A percentile compares a stretch with the other conserved stretches of the same genome.
Conservation (phyloP, 37 sponge, comb jelly and placozoan species). For the Geodia barretti region DNA sequence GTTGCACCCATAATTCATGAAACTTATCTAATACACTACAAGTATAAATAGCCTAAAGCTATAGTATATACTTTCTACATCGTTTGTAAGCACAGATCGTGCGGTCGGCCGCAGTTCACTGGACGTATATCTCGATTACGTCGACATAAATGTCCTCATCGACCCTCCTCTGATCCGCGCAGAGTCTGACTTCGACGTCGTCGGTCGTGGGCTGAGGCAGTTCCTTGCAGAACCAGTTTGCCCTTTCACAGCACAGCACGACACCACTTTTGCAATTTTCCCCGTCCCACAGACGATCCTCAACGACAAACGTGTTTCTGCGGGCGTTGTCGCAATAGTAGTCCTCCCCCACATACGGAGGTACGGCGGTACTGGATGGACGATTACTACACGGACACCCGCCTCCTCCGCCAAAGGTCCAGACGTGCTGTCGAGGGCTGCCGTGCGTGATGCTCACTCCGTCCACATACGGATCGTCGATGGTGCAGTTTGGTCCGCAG, state of each 20-base stretch:
- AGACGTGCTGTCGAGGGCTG: slow-evolving; percentile 35
- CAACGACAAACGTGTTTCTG: neutral
- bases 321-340: slow-evolving; percentile 50
- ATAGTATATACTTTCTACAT: no score
- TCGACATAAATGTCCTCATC: slow-evolving; percentile 51
- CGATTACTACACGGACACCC: slow-evolving; percentile 39
- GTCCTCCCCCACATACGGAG: slow-evolving; percentile 18
- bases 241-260: slow-evolving; percentile 18
- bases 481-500: neutral
- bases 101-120: no score
- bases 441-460: slow-evolving; percentile 35
- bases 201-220: neutral
- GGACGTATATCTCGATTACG: slow-evolving; percentile 32
- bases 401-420: slow-evolving; percentile 57
- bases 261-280: slow-evolving; percentile 38
- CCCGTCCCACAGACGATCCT: slow-evolving; percentile 59
- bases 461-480: slow-evolving; percentile 46
- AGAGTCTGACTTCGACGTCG: slow-evolving; percentile 49
- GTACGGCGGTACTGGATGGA: slow-evolving; percentile 5
- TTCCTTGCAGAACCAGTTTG: slow-evolving; percentile 30
- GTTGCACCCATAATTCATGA: no score
- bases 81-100: no score
- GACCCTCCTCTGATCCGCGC: slow-evolving; percentile 29
- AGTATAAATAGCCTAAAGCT: no score
- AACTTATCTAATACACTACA: no score